Percentiles rank a stretch among this genome's conserved stretches.
Conservation (phyloP, 2,113 vertebrate species). For the Mormyrus lacerda region DNA sequence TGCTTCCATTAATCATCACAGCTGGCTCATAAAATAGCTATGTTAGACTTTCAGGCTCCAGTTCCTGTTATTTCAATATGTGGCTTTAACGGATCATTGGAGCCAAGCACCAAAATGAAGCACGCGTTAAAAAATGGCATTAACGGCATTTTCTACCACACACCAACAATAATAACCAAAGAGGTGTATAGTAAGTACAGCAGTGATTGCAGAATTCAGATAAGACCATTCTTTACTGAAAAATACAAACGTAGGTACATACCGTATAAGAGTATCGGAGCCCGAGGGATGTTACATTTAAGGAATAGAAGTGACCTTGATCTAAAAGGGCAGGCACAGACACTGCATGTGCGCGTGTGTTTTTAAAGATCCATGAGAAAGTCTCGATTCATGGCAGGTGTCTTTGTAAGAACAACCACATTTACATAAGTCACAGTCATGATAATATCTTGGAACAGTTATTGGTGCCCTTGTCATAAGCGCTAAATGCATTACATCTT, state of each 20-base stretch:
- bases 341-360: background rate
- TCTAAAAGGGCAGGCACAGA: background rate
- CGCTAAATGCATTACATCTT: background rate
- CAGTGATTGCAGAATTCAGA: background rate
- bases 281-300: background rate
- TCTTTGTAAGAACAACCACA: background rate
- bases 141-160: conserved; percentile 36
- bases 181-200: background rate
- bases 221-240: background rate
- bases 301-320: conserved; percentile 12
- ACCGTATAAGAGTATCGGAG: background rate
- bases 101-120: conserved; percentile 57
- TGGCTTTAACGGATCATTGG: conserved; percentile 37
- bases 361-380: conserved; percentile 1
- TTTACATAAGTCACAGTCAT: background rate
- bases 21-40: conserved; percentile 47
- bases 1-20: conserved; percentile 56
- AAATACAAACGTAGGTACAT: background rate
- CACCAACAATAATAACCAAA: conserved; percentile 44
- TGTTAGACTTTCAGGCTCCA: conserved; percentile 45
- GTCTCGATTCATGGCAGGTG: conserved; percentile 12
- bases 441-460: background rate
- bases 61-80: conserved; percentile 45
- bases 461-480: background rate
- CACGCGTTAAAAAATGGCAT: conserved; percentile 47